A percentile compares a stretch with the other conserved stretches of the same genome.
Conservation (phyloP, 1,140 invertebrate genomes). For the Cephus cinctus region DNA sequence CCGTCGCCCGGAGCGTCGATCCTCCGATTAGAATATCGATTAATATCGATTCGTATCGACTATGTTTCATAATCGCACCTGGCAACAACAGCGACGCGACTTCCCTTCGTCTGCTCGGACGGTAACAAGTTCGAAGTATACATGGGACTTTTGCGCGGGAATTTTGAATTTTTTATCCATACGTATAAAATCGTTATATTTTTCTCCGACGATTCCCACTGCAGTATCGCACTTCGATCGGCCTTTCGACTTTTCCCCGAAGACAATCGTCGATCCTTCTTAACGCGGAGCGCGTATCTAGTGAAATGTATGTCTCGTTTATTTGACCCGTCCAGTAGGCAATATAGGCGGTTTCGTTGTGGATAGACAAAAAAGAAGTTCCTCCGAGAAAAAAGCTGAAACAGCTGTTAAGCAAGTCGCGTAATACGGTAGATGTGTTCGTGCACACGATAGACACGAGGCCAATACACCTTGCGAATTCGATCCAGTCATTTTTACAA, state of each 20-base stretch:
- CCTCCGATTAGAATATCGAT: constrained; percentile 46
- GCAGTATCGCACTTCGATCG: too few species aligned
- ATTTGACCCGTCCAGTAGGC: background rate
- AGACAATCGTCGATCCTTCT: background rate
- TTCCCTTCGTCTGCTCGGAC: background rate
- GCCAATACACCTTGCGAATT: background rate
- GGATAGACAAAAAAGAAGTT: background rate
- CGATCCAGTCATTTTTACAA: constrained; percentile 1
- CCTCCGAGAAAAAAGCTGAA: background rate
- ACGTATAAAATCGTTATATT: too few species aligned
- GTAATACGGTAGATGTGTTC: background rate
- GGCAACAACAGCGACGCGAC: background rate
- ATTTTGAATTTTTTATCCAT: too few species aligned
- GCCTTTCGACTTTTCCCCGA: background rate
- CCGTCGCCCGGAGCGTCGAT: constrained; percentile 36
- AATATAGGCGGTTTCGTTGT: background rate
- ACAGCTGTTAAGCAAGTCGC: background rate
- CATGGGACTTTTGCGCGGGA: too few species aligned
- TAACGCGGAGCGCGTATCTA: background rate
- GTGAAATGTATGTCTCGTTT: background rate
- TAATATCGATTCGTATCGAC: constrained; percentile 31
- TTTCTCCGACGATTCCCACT: too few species aligned
- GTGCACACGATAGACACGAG: background rate
- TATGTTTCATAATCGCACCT: constrained; percentile 3
- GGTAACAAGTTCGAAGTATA: background rate